Evolutionary conservation across 1,140 invertebrate genomes (phyloP), one percentile per base, ranked within the genome.

Genomic region (Drosophila biarmipes): DNA sequence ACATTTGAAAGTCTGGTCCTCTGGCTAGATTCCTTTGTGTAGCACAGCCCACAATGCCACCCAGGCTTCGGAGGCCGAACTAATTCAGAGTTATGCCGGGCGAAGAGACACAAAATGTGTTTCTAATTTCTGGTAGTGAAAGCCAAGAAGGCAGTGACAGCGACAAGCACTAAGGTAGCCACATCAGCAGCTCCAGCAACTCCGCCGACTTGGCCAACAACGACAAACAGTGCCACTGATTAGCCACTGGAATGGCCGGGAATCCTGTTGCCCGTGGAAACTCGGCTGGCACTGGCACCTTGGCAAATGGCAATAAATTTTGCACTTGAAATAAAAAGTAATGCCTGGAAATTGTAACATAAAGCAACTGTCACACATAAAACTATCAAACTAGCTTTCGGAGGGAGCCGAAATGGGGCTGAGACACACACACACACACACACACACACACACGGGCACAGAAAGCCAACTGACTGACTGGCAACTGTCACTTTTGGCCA

Each of bases 301-400:
- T 87, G 82, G 82, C 78, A 89, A 87, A 82, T 55, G 79, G 84
- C 79, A 89, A 89, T 89, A 89, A 89, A 89, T 89, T 89, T 73
- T 89, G 84, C 84, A 89, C 84, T 89, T 89, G 84, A 89, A 89
- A 89, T 84, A 89, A 89, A 86, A 87, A 86, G 59, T 87, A 87
- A 86, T 82, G 82, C 78, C 78, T 79, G 76, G 57, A 82, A 87
- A 87, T 69, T 84, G 82, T 80, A 89, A 89, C 84, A 89, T 89
- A 89, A 80, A 89, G 85, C 85, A 84, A 89, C 84, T 87, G 84
- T 87, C 84, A 80, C 79, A 84, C 84, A 89, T 89, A 89, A 89
- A 89, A 80, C 62, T 67, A 89, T 89, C 84, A 89, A 78, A 57
- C 74, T 57, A 75, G 42, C 48, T 56, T 48, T 56, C 40, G 46